Conservation (phyloP, 2,888 invertebrate species). For the Heliconius aoede region DNA sequence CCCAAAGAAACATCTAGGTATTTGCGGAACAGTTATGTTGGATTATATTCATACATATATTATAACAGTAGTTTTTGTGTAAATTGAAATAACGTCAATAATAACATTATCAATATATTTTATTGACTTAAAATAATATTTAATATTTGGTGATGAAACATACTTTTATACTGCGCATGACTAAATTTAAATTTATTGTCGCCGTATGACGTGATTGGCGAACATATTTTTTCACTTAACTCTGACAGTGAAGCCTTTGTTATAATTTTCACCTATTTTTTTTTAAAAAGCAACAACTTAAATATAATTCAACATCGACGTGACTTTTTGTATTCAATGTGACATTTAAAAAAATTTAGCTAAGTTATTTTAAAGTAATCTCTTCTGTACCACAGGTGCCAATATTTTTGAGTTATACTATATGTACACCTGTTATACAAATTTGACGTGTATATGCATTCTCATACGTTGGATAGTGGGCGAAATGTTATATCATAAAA, state of each 20-base stretch:
- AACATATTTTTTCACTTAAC: constrained; percentile 34
- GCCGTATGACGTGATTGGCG: constrained; percentile 42
- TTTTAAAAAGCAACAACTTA: background rate
- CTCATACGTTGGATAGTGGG: background rate
- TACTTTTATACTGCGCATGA: constrained; percentile 70
- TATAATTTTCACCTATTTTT: background rate
- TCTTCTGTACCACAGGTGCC: background rate
- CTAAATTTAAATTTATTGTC: constrained; percentile 52
- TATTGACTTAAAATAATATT: background rate
- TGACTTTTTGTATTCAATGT: background rate
- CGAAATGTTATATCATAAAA: constrained; percentile 15
- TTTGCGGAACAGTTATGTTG: constrained; percentile 59
- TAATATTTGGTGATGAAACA: constrained; percentile 22
- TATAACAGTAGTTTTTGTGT: background rate
- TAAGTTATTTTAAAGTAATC: background rate
- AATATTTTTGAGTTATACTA: background rate
- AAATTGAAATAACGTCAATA: constrained; percentile 19
- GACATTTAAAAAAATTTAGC: background rate
- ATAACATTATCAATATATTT: background rate
- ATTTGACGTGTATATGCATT: background rate
- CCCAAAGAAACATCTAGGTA: constrained; percentile 73
- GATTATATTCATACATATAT: constrained; percentile 25
- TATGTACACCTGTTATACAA: background rate
- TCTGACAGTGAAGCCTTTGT: constrained; percentile 10
- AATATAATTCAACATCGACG: background rate